Percentiles rank a stretch among this genome's conserved stretches.
phyloP scores from a whole-genome alignment of 2,888 invertebrate genomes.

The Gari tellinella region DNA sequence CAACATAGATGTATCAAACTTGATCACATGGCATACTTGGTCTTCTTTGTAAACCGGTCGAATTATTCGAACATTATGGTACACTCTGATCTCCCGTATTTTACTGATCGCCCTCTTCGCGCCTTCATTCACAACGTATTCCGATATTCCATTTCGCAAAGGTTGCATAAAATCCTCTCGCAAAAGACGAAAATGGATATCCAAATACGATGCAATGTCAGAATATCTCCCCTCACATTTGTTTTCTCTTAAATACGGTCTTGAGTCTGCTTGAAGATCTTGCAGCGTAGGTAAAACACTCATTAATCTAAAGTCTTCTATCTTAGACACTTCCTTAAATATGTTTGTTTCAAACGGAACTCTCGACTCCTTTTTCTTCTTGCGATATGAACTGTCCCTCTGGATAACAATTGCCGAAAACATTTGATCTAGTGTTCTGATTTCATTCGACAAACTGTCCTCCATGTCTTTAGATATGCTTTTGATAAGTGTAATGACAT shows the following conservation, averaged over 20 bases:
- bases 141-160: slow-evolving; percentile 87
- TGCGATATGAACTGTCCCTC: no score
- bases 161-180: slow-evolving; percentile 93
- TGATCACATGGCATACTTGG: slow-evolving; percentile 62
- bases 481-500: no score
- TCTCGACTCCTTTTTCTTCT: no score
- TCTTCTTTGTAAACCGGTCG: slow-evolving; percentile 51
- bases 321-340: slow-evolving; percentile 1
- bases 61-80: slow-evolving; percentile 68
- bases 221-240: slow-evolving; percentile 88
- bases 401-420: no score
- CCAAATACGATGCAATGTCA: slow-evolving; percentile 90
- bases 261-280: slow-evolving; percentile 1
- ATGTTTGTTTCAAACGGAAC: no score
- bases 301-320: slow-evolving; percentile 26
- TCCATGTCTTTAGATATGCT: no score
- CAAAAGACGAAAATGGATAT: slow-evolving; percentile 90
- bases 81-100: slow-evolving; percentile 65
- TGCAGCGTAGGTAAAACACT: slow-evolving; percentile 7
- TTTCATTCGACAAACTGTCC: no score
- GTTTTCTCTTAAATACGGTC: slow-evolving; percentile 87
- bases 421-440: no score
- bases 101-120: neutral
- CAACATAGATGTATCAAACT: slow-evolving; percentile 39
- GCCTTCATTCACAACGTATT: slow-evolving; percentile 5